Evolutionary conservation across 2,797 vertebrate species (phyloP).

Genomic region (Galago senegalensis): DNA sequence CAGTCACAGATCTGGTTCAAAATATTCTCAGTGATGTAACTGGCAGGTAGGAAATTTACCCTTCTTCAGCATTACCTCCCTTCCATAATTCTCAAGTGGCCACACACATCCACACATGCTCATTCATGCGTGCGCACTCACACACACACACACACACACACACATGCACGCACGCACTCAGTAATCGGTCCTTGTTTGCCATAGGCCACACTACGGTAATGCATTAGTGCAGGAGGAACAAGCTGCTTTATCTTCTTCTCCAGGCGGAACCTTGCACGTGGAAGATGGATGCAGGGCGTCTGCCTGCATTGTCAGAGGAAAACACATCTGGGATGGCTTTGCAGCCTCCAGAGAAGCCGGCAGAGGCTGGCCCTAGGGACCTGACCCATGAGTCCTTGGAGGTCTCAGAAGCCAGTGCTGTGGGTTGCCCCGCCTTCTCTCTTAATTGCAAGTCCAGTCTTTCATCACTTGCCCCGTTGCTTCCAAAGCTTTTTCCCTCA

Average conservation of each 20-base stretch:
- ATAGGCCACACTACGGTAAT: slow-evolving; percentile 66
- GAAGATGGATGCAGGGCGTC: slow-evolving; percentile 72
- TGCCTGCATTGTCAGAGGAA: slow-evolving; percentile 59
- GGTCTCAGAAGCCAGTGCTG: not conserved
- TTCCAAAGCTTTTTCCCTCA: not conserved
- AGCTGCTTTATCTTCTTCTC: slow-evolving; percentile 77
- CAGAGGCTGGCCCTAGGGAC: not conserved
- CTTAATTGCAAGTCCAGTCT: not conserved
- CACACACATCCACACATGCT: not conserved
- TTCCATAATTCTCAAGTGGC: not conserved
- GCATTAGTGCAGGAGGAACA: slow-evolving; percentile 58
- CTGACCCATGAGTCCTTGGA: not conserved
- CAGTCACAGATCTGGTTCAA: not conserved
- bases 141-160: not conserved
- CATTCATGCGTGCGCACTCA: too few relatives aligned
- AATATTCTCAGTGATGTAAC: not conserved
- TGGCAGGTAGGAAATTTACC: slow-evolving; percentile 41
- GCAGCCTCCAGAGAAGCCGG: not conserved
- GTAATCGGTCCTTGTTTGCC: slow-evolving; percentile 67
- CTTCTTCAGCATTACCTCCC: not conserved
- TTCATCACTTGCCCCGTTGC: not conserved
- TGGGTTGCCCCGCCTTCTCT: not conserved
- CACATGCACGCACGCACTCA: not conserved
- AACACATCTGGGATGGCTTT: not conserved
- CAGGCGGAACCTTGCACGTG: slow-evolving; percentile 65